A percentile compares a stretch with the other conserved stretches of the same genome.
phyloP scores from a whole-genome alignment of 2,888 invertebrate genomes.

The Drosophila melanosoma region DNA sequence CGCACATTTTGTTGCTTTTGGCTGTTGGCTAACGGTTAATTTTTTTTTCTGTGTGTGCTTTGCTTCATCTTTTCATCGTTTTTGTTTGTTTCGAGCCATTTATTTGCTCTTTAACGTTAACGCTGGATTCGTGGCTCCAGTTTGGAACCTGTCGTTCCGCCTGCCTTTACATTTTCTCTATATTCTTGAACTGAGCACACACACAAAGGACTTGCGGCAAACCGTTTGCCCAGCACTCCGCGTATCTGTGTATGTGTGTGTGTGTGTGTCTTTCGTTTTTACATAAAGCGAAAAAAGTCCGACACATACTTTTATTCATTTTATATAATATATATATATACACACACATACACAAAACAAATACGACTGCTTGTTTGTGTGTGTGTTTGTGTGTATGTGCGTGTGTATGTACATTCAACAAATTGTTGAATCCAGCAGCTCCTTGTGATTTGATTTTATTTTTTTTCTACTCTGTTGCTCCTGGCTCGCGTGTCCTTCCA shows the following conservation, averaged over 20 bases:
- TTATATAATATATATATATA: slow-evolving; percentile 26
- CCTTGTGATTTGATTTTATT: slow-evolving; percentile 62
- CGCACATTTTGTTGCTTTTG: slow-evolving; percentile 24
- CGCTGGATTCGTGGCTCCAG: slow-evolving; percentile 43
- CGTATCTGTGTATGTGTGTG: slow-evolving; percentile 26
- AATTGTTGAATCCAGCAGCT: slow-evolving; percentile 77
- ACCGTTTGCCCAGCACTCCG: slow-evolving; percentile 72
- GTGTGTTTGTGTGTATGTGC: slow-evolving; percentile 18
- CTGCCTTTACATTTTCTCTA: slow-evolving; percentile 53
- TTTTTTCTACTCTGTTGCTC: slow-evolving; percentile 30
- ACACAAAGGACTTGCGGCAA: slow-evolving; percentile 59
- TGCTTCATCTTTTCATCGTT: slow-evolving; percentile 57
- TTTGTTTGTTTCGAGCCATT: slow-evolving; percentile 71
- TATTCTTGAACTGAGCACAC: slow-evolving; percentile 25
- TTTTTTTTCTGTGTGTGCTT: slow-evolving; percentile 36
- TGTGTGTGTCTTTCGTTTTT: slow-evolving; percentile 51
- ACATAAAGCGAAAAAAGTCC: slow-evolving; percentile 61
- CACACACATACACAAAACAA: slow-evolving; percentile 18
- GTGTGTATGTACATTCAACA: slow-evolving; percentile 72
- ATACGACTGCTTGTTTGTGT: background rate
- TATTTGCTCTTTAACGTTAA: slow-evolving; percentile 75
- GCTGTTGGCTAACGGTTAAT: slow-evolving; percentile 39
- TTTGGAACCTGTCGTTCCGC: slow-evolving; percentile 66
- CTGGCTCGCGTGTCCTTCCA: slow-evolving; percentile 50
- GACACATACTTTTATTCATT: slow-evolving; percentile 40